Percentiles rank a stretch among this genome's conserved stretches.
phyloP scores from a whole-genome alignment of 2,888 invertebrate genomes.

The Apoderus coryli region DNA sequence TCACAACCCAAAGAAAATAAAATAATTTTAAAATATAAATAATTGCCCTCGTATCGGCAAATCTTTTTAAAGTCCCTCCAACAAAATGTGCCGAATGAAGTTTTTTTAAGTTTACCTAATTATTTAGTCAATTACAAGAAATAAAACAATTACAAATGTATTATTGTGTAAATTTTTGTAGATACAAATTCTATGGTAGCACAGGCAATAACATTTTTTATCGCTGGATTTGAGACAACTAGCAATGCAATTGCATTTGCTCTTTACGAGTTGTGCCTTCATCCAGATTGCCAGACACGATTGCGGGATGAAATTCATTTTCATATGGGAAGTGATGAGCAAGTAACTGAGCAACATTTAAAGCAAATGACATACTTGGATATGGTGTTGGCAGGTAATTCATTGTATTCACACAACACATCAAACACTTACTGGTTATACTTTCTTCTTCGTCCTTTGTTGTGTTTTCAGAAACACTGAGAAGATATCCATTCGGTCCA shows the following conservation, averaged over 20 bases:
- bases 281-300: constrained; percentile 34
- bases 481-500: constrained; percentile 31
- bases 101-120: too few species aligned
- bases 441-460: too few species aligned
- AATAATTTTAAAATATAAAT: too few species aligned
- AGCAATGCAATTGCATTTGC: constrained; percentile 33
- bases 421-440: too few species aligned
- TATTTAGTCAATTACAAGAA: too few species aligned
- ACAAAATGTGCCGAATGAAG: too few species aligned
- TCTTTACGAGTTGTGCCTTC: constrained; percentile 32
- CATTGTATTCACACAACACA: too few species aligned
- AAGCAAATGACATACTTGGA: constrained; percentile 38
- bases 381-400: constrained; percentile 34
- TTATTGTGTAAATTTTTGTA: constrained; percentile 18
- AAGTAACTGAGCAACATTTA: constrained; percentile 33
- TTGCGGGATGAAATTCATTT: constrained; percentile 32
- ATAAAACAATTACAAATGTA: too few species aligned
- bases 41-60: too few species aligned
- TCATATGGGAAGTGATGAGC: constrained; percentile 25
- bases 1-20: too few species aligned
- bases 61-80: too few species aligned
- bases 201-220: constrained; percentile 36
- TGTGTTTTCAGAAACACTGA: constrained; percentile 29
- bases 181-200: constrained; percentile 29
- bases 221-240: constrained; percentile 40